Percentiles rank a stretch among this genome's conserved stretches.
These are phyloP conservation scores for Papilio polytes DNA, from an alignment of 1,140 invertebrate species.

Conservation along the genomic window DNA sequence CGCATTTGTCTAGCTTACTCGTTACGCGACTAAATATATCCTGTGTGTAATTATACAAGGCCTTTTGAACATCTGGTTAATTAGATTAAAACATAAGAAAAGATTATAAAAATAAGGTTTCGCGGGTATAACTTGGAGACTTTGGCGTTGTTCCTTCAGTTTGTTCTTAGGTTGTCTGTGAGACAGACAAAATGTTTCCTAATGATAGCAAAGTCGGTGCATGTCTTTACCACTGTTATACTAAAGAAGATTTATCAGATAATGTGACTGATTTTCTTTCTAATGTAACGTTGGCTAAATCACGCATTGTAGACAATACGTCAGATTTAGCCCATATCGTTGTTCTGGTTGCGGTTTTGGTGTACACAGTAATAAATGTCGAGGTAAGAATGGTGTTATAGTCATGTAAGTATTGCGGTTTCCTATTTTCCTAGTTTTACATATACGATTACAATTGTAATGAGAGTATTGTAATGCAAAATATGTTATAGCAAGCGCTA, in stretches of 20 bases:
- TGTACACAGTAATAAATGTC: conserved; percentile 15
- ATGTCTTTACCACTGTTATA: not conserved
- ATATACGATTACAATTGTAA: not conserved
- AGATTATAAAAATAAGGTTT: conserved; percentile 33
- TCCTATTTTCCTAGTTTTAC: not conserved
- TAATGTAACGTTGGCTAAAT: conserved; percentile 2
- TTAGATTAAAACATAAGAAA: conserved; percentile 29
- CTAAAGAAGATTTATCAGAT: not conserved
- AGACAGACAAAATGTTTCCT: conserved; percentile 30
- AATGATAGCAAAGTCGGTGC: conserved; percentile 17
- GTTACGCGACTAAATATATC: conserved; percentile 7
- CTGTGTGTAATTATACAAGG: conserved; percentile 8
- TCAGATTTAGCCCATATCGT: not conserved
- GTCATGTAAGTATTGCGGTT: not conserved
- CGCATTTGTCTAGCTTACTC: conserved; percentile 1
- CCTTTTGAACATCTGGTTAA: conserved; percentile 27
- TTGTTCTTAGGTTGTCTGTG: conserved; percentile 34
- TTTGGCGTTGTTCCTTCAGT: conserved; percentile 22
- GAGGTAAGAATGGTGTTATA: conserved; percentile 15
- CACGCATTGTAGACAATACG: conserved; percentile 20
- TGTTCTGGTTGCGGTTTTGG: conserved; percentile 4
- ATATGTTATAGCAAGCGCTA: too few species aligned
- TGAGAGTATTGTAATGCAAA: not conserved
- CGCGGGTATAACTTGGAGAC: not conserved
- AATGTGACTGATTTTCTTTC: not conserved